Conservation (phyloP, 1,140 invertebrate species). For the Belonocnema kinseyi region DNA sequence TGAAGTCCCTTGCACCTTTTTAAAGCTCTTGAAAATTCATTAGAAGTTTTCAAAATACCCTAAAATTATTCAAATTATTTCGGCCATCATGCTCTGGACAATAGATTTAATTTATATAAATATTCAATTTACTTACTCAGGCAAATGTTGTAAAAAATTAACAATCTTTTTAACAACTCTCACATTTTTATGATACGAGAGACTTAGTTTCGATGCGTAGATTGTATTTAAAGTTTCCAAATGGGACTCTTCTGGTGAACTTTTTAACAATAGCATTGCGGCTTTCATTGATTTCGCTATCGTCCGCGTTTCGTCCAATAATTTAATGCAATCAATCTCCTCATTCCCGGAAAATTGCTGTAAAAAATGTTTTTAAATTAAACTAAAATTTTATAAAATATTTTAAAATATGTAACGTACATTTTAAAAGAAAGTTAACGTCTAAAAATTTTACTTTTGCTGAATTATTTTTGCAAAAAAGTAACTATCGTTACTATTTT, state of each 20-base stretch:
- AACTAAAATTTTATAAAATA: no score
- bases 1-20: no score
- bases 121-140: slow-evolving; percentile 33
- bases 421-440: no score
- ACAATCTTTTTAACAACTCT: slow-evolving; percentile 53
- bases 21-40: no score
- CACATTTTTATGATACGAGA: slow-evolving; percentile 66
- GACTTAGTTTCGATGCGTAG: slow-evolving; percentile 60
- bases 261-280: slow-evolving; percentile 62
- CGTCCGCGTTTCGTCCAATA: slow-evolving; percentile 61
- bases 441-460: no score
- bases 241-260: slow-evolving; percentile 34
- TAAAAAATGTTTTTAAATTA: background rate
- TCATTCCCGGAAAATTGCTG: slow-evolving; percentile 60
- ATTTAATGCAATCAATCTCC: slow-evolving; percentile 51
- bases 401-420: no score
- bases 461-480: no score
- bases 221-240: slow-evolving; percentile 56
- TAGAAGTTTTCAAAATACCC: no score
- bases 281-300: slow-evolving; percentile 64
- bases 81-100: no score
- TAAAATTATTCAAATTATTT: no score
- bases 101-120: background rate
- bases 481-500: no score
- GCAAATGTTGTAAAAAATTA: slow-evolving; percentile 38